Percentiles rank a stretch among this genome's conserved stretches.
Conservation (phyloP, 2,888 invertebrate genomes). For the Pilophorus perplexus region DNA sequence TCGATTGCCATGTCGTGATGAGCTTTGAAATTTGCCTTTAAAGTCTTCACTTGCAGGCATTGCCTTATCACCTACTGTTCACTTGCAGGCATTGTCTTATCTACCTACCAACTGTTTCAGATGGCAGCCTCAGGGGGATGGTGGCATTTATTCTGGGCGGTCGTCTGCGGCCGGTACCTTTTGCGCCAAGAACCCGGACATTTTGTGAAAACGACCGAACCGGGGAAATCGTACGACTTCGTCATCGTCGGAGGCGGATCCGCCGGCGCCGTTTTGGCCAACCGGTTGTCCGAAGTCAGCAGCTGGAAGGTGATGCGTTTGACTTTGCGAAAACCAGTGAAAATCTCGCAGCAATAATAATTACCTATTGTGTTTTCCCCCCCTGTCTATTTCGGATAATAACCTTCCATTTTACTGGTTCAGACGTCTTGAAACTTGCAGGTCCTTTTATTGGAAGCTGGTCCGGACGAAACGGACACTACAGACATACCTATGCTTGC, state of each 20-base stretch:
- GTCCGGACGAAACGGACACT: slow-evolving; percentile 50
- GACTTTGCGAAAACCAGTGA: neutral
- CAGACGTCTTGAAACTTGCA: slow-evolving; percentile 2
- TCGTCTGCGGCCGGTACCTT: slow-evolving; percentile 19
- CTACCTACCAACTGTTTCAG: neutral
- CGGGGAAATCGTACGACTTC: slow-evolving; percentile 13
- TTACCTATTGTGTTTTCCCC: too few relatives aligned
- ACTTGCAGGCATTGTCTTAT: too few relatives aligned
- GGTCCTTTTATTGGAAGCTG: slow-evolving; percentile 51
- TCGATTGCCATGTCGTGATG: too few relatives aligned
- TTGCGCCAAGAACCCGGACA: slow-evolving; percentile 16
- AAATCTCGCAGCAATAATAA: too few relatives aligned
- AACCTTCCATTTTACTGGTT: too few relatives aligned
- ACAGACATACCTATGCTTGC: slow-evolving; percentile 50
- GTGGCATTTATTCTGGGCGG: slow-evolving; percentile 5
- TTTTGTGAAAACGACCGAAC: slow-evolving; percentile 14
- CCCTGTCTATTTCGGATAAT: too few relatives aligned
- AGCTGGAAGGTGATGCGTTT: slow-evolving; percentile 12
- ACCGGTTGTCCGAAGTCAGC: slow-evolving; percentile 11
- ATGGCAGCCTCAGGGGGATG: slow-evolving; percentile 13
- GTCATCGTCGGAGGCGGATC: slow-evolving; percentile 32
- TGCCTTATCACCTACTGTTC: too few relatives aligned
- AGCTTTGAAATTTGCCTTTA: too few relatives aligned
- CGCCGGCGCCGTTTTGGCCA: slow-evolving; percentile 19
- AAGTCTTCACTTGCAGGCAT: too few relatives aligned